A percentile compares a stretch with the other conserved stretches of the same genome.
These are phyloP conservation scores for Lathronympha strigana DNA, from an alignment of 2,888 invertebrate genomes.

Conservation along the genomic window DNA sequence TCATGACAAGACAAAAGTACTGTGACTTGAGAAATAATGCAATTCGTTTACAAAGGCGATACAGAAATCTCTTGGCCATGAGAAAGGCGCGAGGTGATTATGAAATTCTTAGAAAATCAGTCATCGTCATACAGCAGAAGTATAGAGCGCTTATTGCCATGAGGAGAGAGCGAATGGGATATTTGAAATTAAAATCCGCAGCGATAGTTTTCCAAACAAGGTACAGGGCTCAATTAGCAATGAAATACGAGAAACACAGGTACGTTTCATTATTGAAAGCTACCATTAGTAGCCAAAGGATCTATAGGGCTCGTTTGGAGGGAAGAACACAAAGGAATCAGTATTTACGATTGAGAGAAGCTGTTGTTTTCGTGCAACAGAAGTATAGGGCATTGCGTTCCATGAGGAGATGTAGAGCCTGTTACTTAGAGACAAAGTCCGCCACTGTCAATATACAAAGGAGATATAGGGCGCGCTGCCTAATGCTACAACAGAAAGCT, in stretches of 20 bases:
- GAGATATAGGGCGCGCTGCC: conserved; percentile 67
- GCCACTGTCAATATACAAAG: conserved; percentile 58
- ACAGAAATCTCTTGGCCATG: conserved; percentile 63
- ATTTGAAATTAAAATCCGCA: conserved; percentile 53
- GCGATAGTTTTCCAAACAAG: conserved; percentile 57
- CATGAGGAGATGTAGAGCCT: conserved; percentile 58
- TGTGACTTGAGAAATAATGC: conserved; percentile 63
- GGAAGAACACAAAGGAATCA: conserved; percentile 57
- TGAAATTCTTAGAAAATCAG: conserved; percentile 57
- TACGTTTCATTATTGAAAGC: conserved; percentile 67
- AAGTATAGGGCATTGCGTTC: conserved; percentile 62
- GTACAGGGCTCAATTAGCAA: conserved; percentile 65
- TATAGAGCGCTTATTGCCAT: conserved; percentile 66
- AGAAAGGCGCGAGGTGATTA: conserved; percentile 62
- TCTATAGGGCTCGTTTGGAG: conserved; percentile 60
- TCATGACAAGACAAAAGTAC: conserved; percentile 61
- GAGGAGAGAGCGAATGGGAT: conserved; percentile 59
- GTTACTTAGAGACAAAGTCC: conserved; percentile 54
- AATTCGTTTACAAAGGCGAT: conserved; percentile 71
- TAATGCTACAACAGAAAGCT: conserved; percentile 63
- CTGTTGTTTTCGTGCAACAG: conserved; percentile 59
- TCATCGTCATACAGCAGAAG: conserved; percentile 64
- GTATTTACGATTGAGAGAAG: conserved; percentile 59
- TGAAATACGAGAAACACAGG: conserved; percentile 61
- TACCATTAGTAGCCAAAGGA: conserved; percentile 68